Evolutionary conservation across 2,888 invertebrate genomes (phyloP).

Genomic region (Ligdia adustata): DNA sequence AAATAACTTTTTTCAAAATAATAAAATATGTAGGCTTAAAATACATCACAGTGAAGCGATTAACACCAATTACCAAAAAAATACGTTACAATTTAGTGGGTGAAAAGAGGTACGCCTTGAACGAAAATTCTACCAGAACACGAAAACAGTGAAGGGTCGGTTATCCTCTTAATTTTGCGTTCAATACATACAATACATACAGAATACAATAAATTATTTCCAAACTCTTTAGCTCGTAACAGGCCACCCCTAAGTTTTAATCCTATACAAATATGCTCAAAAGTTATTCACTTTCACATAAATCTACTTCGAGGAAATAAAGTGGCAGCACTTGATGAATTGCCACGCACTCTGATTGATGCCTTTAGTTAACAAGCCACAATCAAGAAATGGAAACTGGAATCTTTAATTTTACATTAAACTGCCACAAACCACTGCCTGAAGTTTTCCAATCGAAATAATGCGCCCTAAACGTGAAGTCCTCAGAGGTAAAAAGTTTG

Average conservation of each 20-base stretch:
- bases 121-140: no score
- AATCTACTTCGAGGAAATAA: constrained; percentile 30
- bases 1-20: no score
- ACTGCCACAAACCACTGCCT: constrained; percentile 7
- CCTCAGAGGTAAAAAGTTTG: constrained; percentile 5
- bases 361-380: constrained; percentile 19
- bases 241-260: neutral
- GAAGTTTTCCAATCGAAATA: constrained; percentile 33
- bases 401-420: constrained; percentile 17
- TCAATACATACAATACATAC: neutral
- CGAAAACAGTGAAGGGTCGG: no score
- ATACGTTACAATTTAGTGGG: no score
- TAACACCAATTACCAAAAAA: no score
- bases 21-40: no score
- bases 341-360: constrained; percentile 34
- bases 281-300: constrained; percentile 30
- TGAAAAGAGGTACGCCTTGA: no score
- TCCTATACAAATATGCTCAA: constrained; percentile 4
- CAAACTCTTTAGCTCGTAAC: neutral
- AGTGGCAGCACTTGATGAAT: constrained; percentile 35
- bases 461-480: constrained; percentile 13
- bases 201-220: neutral
- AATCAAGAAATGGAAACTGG: constrained; percentile 13
- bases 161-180: no score
- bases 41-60: no score